Conservation (phyloP, 2,797 vertebrate genomes). For the Danio choprae region DNA sequence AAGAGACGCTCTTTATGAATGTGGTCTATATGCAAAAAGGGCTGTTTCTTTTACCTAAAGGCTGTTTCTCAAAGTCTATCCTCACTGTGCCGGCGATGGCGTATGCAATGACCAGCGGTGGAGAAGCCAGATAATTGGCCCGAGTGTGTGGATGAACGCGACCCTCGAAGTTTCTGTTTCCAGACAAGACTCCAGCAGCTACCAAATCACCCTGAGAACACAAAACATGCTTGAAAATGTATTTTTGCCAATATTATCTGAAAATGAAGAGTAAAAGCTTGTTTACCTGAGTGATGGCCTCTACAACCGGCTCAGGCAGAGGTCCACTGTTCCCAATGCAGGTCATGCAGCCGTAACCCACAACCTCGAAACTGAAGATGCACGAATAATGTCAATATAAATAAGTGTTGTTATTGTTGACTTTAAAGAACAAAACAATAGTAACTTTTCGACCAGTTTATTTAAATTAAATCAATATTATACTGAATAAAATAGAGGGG, state of each 20-base stretch:
- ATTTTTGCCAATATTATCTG: background rate
- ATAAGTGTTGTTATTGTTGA: background rate
- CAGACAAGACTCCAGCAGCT: slow-evolving; percentile 91
- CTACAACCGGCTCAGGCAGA: slow-evolving; percentile 90
- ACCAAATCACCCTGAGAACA: slow-evolving; percentile 88
- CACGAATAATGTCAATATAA: background rate
- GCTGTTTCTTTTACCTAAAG: slow-evolving; percentile 82
- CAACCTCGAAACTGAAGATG: slow-evolving; percentile 90
- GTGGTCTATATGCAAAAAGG: too few relatives aligned
- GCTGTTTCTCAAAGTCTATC: slow-evolving; percentile 92
- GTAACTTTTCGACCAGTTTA: too few relatives aligned
- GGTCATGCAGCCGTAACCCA: slow-evolving; percentile 98
- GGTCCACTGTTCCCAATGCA: slow-evolving; percentile 99
- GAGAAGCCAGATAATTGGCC: slow-evolving; percentile 96
- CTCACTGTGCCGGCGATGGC: slow-evolving; percentile 92
- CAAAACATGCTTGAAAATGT: background rate
- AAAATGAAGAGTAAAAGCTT: background rate
- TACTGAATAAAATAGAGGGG: too few relatives aligned
- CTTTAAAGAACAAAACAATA: too few relatives aligned
- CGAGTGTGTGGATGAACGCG: slow-evolving; percentile 96
- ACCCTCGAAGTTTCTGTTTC: slow-evolving; percentile 97
- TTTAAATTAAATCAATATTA: too few relatives aligned
- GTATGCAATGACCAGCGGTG: slow-evolving; percentile 93
- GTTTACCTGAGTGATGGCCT: slow-evolving; percentile 90
- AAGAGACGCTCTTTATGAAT: too few relatives aligned